Conservation (phyloP, 2,797 vertebrate species). For the Eulemur rubriventer region DNA sequence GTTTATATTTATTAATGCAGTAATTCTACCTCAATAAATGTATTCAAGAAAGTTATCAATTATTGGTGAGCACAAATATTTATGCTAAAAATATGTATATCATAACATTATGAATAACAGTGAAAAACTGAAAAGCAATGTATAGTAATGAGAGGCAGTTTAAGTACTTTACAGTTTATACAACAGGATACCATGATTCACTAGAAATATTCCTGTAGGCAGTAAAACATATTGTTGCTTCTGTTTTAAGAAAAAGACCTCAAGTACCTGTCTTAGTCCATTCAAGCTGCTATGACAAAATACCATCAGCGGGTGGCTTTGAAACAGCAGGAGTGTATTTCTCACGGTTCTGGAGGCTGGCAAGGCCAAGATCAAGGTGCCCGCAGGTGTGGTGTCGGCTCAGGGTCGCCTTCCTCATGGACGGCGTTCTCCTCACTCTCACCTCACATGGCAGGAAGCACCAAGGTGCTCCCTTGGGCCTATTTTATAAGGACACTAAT, state of each 20-base stretch:
- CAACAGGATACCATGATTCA: neutral
- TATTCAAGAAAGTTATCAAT: neutral
- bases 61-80: neutral
- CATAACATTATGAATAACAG: neutral
- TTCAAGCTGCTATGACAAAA: neutral
- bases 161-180: neutral
- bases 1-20: neutral
- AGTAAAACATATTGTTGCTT: neutral
- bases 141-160: neutral
- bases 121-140: slow-evolving; percentile 19
- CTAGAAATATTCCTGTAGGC: neutral
- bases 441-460: neutral
- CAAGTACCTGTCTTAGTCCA: neutral
- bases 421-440: neutral
- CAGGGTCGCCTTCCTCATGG: neutral
- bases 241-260: neutral
- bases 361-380: neutral
- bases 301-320: neutral
- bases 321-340: neutral
- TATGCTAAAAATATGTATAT: neutral
- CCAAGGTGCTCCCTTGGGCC: rapidly evolving
- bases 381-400: neutral
- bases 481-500: too few relatives aligned
- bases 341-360: neutral
- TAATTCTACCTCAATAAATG: neutral